A percentile compares a stretch with the other conserved stretches of the same genome.
Conservation (phyloP, 2,888 invertebrate species). For the Ectropis crepuscularia region DNA sequence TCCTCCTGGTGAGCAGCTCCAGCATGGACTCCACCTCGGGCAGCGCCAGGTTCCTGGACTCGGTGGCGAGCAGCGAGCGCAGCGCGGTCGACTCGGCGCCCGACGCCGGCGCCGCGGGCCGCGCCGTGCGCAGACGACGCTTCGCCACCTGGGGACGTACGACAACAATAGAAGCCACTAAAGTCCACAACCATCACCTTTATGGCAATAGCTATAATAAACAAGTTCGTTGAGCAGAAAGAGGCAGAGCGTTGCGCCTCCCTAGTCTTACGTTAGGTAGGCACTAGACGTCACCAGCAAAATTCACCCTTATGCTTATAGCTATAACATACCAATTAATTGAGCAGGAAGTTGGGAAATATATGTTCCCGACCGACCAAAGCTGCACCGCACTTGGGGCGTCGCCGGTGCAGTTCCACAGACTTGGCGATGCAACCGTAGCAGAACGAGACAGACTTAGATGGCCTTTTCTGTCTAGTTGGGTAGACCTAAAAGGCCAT, state of each 20-base stretch:
- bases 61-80: slow-evolving; percentile 87
- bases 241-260: too few relatives aligned
- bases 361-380: slow-evolving; percentile 89
- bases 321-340: slow-evolving; percentile 84
- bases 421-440: slow-evolving; percentile 92
- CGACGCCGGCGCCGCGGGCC: slow-evolving; percentile 32
- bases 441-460: slow-evolving; percentile 96
- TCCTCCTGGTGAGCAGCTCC: slow-evolving; percentile 91
- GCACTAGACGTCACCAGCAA: too few relatives aligned
- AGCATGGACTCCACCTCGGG: slow-evolving; percentile 93
- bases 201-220: too few relatives aligned
- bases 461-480: too few relatives aligned
- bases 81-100: slow-evolving; percentile 66
- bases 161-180: too few relatives aligned
- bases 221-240: too few relatives aligned
- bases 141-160: slow-evolving; percentile 81
- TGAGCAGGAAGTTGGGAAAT: slow-evolving; percentile 94
- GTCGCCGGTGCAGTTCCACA: slow-evolving; percentile 91
- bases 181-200: too few relatives aligned
- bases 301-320: too few relatives aligned
- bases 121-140: slow-evolving; percentile 80
- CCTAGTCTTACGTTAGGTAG: too few relatives aligned
- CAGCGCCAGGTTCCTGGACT: slow-evolving; percentile 89
- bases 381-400: slow-evolving; percentile 93
- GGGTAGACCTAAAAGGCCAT: too few relatives aligned